Conservation (phyloP, 2,113 vertebrate species). For the Leuciscus idus region DNA sequence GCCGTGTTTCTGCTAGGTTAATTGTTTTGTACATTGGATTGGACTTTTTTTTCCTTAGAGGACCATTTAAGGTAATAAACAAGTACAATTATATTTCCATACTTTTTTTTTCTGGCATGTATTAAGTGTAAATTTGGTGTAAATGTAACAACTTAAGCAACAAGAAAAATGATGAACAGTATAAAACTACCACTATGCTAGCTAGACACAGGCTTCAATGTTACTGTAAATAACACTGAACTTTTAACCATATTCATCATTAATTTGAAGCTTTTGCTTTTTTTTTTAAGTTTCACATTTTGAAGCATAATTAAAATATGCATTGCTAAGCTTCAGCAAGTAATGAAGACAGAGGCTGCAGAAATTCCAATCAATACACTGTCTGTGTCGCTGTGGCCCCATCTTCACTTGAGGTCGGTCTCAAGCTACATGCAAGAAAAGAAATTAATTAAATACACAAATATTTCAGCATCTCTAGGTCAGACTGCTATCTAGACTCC, state of each 20-base stretch:
- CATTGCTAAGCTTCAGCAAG: conserved; percentile 23
- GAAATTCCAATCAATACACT: conserved; percentile 10
- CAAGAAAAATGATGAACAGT: background rate
- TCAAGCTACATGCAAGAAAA: background rate
- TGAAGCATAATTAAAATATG: conserved; percentile 5
- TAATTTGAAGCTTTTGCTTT: background rate
- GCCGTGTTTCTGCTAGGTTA: background rate
- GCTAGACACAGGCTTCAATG: background rate
- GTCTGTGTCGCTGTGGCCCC: background rate
- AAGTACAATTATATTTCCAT: background rate
- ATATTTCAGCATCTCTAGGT: background rate
- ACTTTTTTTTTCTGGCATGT: background rate
- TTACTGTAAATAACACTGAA: background rate
- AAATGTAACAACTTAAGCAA: background rate
- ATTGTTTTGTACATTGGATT: background rate
- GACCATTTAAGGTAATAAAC: background rate
- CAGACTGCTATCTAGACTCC: background rate
- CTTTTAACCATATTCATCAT: background rate
- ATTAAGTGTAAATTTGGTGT: background rate
- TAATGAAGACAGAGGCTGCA: conserved; percentile 15
- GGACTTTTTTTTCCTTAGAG: background rate
- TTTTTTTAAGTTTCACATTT: background rate
- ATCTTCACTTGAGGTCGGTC: background rate
- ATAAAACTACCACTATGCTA: background rate
- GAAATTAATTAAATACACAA: conserved; percentile 21